Evolutionary conservation across 1,140 invertebrate species (phyloP).

Genomic region (Drosophila gunungcola): DNA sequence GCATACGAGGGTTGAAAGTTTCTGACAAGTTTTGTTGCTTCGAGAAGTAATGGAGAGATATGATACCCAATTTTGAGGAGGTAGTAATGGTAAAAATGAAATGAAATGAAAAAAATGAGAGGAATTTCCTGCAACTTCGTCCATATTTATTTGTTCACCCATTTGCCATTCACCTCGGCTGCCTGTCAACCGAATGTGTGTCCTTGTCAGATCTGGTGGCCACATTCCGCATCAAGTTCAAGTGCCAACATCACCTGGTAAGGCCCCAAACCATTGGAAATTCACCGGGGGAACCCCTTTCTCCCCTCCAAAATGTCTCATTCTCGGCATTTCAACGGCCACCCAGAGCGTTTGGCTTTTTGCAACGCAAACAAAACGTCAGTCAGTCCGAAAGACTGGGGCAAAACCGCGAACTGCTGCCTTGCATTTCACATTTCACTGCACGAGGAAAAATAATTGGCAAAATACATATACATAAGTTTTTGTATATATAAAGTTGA

Average conservation of each 20-base stretch:
- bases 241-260: constrained; percentile 46
- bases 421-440: constrained; percentile 36
- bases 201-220: constrained; percentile 40
- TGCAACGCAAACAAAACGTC: constrained; percentile 82
- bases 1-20: constrained; percentile 58
- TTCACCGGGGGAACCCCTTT: neutral
- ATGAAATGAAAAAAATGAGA: neutral
- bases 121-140: constrained; percentile 35
- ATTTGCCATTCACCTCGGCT: constrained; percentile 22
- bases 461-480: too few species aligned
- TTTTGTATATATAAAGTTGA: too few species aligned
- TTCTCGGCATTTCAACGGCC: constrained; percentile 36
- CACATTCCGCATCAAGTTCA: constrained; percentile 45
- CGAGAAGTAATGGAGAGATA: constrained; percentile 34
- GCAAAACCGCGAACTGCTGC: constrained; percentile 41
- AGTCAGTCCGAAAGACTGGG: constrained; percentile 56
- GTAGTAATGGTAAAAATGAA: neutral
- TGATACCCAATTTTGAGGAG: constrained; percentile 22
- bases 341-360: constrained; percentile 78
- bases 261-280: constrained; percentile 5
- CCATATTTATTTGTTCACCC: constrained; percentile 21
- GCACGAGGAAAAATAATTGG: neutral
- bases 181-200: constrained; percentile 35
- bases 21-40: constrained; percentile 23
- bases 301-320: constrained; percentile 4